Evolutionary conservation across 2,797 vertebrate species (phyloP).

Genomic region (Gorsachius magnificus): DNA sequence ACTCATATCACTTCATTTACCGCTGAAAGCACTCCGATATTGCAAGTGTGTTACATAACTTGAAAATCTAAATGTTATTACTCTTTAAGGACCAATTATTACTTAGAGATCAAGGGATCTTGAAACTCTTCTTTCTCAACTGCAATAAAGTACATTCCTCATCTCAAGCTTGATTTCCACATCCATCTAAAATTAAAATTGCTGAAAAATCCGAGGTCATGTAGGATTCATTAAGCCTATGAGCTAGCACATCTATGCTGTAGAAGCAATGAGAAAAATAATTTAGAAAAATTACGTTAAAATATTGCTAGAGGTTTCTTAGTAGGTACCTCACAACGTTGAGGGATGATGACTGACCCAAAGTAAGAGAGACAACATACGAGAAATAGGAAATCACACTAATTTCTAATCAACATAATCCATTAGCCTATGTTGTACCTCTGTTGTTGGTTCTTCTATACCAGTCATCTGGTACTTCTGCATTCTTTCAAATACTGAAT

Average conservation of each 20-base stretch:
- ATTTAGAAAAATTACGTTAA: background rate
- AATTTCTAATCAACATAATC: background rate
- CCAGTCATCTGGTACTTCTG: conserved; percentile 88
- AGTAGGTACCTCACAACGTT: background rate
- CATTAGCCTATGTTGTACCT: conserved; percentile 76
- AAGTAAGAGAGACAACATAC: background rate
- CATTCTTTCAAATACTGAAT: conserved; percentile 94
- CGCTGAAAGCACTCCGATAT: background rate
- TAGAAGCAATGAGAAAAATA: background rate
- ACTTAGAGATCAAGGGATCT: background rate
- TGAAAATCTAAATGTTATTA: background rate
- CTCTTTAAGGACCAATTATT: background rate
- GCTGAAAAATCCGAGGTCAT: background rate
- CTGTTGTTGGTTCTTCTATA: conserved; percentile 73
- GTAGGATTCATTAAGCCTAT: background rate
- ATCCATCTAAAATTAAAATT: background rate
- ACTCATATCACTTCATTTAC: background rate
- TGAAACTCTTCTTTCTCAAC: background rate
- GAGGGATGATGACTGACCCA: background rate
- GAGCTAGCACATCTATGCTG: background rate
- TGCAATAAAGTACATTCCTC: background rate
- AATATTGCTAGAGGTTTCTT: too few relatives aligned
- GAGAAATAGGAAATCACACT: background rate
- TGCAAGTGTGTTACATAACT: background rate
- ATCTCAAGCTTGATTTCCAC: background rate